Evolutionary conservation across 2,888 invertebrate genomes (phyloP).

Genomic region (Acrobasis consociella): DNA sequence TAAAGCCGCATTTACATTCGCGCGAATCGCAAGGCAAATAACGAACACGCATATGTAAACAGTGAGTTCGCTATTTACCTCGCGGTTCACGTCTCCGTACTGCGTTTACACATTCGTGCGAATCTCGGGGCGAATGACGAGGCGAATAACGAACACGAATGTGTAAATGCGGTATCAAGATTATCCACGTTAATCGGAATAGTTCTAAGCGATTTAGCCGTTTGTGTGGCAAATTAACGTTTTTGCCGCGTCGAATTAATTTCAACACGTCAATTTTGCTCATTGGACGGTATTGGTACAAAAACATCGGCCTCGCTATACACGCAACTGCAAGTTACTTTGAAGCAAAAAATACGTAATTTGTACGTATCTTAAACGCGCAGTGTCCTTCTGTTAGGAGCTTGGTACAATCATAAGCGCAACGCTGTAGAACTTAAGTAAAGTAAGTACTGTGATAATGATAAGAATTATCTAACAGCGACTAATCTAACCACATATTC

Average conservation of each 20-base stretch:
- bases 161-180: no score
- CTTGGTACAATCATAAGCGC: constrained; percentile 8
- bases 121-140: no score
- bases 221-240: constrained; percentile 9
- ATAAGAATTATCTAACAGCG: no score
- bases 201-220: constrained; percentile 4
- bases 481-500: no score
- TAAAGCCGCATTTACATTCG: no score
- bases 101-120: no score
- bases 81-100: no score
- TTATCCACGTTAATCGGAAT: background rate
- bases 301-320: constrained; percentile 36
- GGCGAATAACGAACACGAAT: no score
- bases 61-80: no score
- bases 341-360: constrained; percentile 35
- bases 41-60: no score
- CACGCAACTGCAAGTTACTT: constrained; percentile 28
- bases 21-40: no score
- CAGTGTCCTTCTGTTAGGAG: constrained; percentile 29
- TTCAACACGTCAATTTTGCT: constrained; percentile 32
- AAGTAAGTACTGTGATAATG: no score
- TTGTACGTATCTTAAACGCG: constrained; percentile 20
- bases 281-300: constrained; percentile 23
- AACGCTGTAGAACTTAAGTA: background rate
- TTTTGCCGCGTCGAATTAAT: constrained; percentile 32